Evolutionary conservation across 1,140 invertebrate genomes (phyloP).

Genomic region (Periplaneta americana): DNA sequence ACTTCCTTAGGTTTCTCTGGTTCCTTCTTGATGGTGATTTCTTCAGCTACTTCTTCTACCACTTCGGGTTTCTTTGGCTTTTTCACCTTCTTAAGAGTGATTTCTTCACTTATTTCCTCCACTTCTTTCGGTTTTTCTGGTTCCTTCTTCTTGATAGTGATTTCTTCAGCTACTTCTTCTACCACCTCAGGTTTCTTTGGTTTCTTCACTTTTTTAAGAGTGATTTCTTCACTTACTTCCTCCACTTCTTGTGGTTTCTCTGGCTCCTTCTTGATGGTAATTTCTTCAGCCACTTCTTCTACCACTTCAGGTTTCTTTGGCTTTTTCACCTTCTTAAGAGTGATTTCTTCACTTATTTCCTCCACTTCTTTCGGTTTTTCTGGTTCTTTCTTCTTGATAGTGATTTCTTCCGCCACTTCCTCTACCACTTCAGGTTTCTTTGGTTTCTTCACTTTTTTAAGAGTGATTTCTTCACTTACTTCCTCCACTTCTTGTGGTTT

Average conservation of each 20-base stretch:
- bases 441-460: background rate
- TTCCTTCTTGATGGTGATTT: slow-evolving; percentile 20
- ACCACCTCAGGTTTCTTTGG: slow-evolving; percentile 15
- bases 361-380: slow-evolving; percentile 19
- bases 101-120: slow-evolving; percentile 54
- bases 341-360: slow-evolving; percentile 31
- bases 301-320: slow-evolving; percentile 26
- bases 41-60: slow-evolving; percentile 21
- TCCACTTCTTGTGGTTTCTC: slow-evolving; percentile 27
- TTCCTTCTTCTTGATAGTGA: slow-evolving; percentile 23
- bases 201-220: slow-evolving; percentile 31
- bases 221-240: slow-evolving; percentile 34
- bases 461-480: background rate
- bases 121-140: slow-evolving; percentile 19
- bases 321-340: slow-evolving; percentile 27
- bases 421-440: slow-evolving; percentile 14
- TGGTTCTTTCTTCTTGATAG: slow-evolving; percentile 24
- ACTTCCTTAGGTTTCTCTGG: slow-evolving; percentile 17
- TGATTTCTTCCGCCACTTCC: slow-evolving; percentile 19
- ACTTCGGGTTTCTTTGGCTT: slow-evolving; percentile 14
- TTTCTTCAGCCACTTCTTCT: slow-evolving; percentile 17
- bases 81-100: slow-evolving; percentile 60
- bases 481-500: slow-evolving; percentile 33
- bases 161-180: slow-evolving; percentile 23
- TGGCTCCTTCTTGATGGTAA: slow-evolving; percentile 21